These are phyloP conservation scores for Heliconius hermathena DNA, from an alignment of 1,140 invertebrate species.

Conservation along the genomic window DNA sequence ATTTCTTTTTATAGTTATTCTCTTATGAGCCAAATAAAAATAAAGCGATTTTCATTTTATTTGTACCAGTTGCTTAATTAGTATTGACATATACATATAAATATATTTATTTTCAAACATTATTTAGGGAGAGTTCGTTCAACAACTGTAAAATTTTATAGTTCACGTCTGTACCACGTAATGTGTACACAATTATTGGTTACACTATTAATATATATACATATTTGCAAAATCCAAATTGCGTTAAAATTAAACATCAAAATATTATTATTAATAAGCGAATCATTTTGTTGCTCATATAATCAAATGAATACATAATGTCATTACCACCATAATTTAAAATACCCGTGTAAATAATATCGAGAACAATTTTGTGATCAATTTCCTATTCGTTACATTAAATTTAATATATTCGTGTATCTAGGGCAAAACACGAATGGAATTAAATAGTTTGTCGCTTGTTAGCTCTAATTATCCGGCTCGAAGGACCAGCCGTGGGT, in stretches of 20 bases:
- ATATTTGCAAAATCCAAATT: conserved; percentile 3
- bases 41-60: too few relatives aligned
- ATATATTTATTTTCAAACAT: neutral
- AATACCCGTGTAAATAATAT: conserved; percentile 17
- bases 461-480: conserved; percentile 50
- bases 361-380: conserved; percentile 5
- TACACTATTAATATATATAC: neutral
- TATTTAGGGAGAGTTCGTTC: neutral
- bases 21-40: too few relatives aligned
- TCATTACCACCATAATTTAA: conserved; percentile 27
- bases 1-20: too few relatives aligned
- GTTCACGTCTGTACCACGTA: neutral
- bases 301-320: conserved; percentile 18
- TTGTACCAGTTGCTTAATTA: neutral
- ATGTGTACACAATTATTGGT: neutral
- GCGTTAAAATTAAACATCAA: conserved; percentile 17
- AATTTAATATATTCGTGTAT: conserved; percentile 34
- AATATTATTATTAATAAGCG: conserved; percentile 15
- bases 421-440: conserved; percentile 29
- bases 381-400: conserved; percentile 27
- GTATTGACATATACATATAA: neutral
- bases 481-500: conserved; percentile 43
- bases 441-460: conserved; percentile 48
- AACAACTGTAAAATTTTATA: neutral
- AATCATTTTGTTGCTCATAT: neutral